Percentiles rank a stretch among this genome's conserved stretches.
Conservation (phyloP, 2,888 invertebrate genomes). For the Catocala fraxini region DNA sequence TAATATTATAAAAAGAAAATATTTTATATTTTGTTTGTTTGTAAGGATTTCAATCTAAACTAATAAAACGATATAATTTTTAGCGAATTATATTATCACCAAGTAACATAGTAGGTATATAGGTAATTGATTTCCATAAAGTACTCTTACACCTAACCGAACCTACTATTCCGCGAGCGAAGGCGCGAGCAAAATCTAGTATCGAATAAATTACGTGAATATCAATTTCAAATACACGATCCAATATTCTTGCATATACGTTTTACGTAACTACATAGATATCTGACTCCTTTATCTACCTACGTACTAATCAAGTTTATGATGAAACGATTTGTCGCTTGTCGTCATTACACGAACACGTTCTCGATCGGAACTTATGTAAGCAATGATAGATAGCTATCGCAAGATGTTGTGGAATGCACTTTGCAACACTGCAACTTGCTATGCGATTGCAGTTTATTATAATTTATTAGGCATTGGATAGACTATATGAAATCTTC, state of each 20-base stretch:
- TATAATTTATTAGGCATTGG: neutral
- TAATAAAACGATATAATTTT: too few relatives aligned
- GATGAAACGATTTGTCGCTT: slow-evolving; percentile 30
- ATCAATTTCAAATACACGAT: neutral
- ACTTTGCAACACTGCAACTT: slow-evolving; percentile 6
- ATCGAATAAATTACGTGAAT: too few relatives aligned
- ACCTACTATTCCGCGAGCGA: too few relatives aligned
- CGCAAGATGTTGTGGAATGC: slow-evolving; percentile 20
- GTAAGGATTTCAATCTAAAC: too few relatives aligned
- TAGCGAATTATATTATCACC: too few relatives aligned
- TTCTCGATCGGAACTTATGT: slow-evolving; percentile 35
- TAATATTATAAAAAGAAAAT: too few relatives aligned
- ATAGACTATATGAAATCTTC: too few relatives aligned
- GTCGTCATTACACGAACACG: slow-evolving; percentile 23
- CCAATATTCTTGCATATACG: neutral
- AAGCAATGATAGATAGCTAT: slow-evolving; percentile 18
- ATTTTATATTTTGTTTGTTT: too few relatives aligned
- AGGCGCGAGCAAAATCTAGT: too few relatives aligned
- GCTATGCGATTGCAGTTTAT: neutral
- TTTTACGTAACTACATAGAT: neutral
- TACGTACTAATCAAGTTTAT: slow-evolving; percentile 17
- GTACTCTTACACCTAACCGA: too few relatives aligned
- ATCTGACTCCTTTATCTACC: neutral
- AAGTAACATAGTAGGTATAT: too few relatives aligned
- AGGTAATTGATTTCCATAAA: too few relatives aligned